These are phyloP conservation scores for Mercenaria mercenaria DNA, from an alignment of 1,140 invertebrate species.

Conservation along the genomic window DNA sequence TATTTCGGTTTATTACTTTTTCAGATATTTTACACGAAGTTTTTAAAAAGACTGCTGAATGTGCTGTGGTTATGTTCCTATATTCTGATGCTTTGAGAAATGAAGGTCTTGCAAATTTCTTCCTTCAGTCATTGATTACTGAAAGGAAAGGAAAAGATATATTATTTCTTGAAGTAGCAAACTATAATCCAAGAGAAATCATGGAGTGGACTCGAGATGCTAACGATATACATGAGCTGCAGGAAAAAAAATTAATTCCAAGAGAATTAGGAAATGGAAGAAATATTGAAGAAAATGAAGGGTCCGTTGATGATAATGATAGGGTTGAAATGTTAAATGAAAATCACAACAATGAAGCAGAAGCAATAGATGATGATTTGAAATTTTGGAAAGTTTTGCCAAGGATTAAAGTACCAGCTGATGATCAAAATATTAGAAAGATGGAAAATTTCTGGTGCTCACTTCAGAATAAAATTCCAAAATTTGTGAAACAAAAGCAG, in stretches of 20 bases:
- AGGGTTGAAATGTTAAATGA: background rate
- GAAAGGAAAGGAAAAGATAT: conserved; percentile 20
- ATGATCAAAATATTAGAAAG: background rate
- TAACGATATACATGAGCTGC: background rate
- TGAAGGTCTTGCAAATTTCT: background rate
- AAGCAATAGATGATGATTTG: background rate
- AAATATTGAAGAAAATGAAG: background rate
- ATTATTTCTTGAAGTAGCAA: background rate
- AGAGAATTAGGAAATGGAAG: background rate
- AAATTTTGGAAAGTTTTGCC: conserved; percentile 25
- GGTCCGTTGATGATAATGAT: background rate
- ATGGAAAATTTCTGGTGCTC: background rate
- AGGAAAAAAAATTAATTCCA: background rate
- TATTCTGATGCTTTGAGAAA: conserved; percentile 4
- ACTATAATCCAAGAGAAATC: background rate
- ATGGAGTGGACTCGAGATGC: background rate
- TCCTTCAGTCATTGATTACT: background rate
- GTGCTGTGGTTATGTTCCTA: conserved; percentile 21
- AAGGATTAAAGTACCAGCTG: background rate
- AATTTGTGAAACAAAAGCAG: background rate
- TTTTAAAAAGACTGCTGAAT: background rate
- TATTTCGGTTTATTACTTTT: background rate
- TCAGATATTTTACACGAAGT: background rate
- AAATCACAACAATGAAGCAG: background rate
- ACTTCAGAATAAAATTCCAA: conserved; percentile 22